Conservation (phyloP, 2,888 invertebrate species). For the Synanthedon formicaeformis region DNA sequence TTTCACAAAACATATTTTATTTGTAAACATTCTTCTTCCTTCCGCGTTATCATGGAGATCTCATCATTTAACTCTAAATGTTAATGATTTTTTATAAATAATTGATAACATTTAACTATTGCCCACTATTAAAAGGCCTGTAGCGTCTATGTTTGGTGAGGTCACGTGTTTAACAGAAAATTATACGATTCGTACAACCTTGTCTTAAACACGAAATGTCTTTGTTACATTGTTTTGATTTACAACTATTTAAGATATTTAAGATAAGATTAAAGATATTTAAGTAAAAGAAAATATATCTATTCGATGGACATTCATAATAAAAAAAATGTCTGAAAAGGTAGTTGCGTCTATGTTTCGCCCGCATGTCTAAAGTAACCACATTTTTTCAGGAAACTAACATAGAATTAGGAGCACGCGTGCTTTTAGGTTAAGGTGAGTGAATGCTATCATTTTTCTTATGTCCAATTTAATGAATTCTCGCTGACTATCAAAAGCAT, state of each 20-base stretch:
- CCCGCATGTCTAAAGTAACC: no score
- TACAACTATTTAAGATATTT: not conserved
- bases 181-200: not conserved
- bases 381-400: no score
- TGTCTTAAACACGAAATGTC: not conserved
- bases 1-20: slow-evolving; percentile 8
- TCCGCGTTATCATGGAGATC: slow-evolving; percentile 3
- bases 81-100: not conserved
- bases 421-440: no score
- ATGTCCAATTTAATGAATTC: no score
- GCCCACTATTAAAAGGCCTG: not conserved
- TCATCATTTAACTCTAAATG: not conserved
- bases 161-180: not conserved
- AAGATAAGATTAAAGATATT: no score
- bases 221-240: not conserved
- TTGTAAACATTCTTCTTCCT: slow-evolving; percentile 2
- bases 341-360: no score
- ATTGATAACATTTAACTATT: not conserved
- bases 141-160: not conserved
- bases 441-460: no score
- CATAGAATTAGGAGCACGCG: no score
- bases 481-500: no score
- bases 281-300: no score
- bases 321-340: no score
- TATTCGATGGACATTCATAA: no score